These are phyloP conservation scores for Agelaius phoeniceus DNA, from an alignment of 2,113 vertebrate species.

Conservation along the genomic window DNA sequence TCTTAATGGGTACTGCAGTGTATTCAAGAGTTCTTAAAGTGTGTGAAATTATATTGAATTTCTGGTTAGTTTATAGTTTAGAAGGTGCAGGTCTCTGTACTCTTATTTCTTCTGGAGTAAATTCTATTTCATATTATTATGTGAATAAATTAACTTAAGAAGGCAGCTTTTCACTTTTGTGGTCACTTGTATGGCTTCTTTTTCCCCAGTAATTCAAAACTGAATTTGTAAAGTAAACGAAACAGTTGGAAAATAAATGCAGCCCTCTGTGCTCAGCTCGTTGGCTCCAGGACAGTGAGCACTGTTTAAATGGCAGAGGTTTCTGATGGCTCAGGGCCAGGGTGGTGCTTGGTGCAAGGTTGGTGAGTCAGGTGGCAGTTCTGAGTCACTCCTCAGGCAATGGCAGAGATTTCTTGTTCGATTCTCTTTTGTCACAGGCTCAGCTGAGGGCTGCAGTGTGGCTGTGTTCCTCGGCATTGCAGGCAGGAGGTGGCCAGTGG, in stretches of 20 bases:
- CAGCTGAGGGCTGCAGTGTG: neutral
- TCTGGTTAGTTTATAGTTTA: neutral
- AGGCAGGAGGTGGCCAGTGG: neutral
- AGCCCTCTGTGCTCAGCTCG: neutral
- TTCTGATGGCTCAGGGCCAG: neutral
- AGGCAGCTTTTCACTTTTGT: neutral
- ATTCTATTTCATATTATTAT: neutral
- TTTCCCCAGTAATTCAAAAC: neutral
- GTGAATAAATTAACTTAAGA: neutral
- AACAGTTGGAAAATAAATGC: neutral
- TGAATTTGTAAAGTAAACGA: neutral
- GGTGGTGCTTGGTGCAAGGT: neutral
- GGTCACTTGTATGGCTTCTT: neutral
- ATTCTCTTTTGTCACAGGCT: neutral
- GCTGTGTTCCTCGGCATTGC: neutral
- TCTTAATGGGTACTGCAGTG: neutral
- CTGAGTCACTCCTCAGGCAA: conserved; percentile 14
- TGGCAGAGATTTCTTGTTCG: neutral
- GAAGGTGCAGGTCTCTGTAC: neutral
- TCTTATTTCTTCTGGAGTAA: neutral
- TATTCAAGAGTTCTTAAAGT: neutral
- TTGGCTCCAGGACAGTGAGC: neutral
- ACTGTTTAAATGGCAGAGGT: neutral
- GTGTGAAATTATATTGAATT: neutral
- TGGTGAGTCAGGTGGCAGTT: conserved; percentile 18